Conservation (phyloP, 2,113 vertebrate genomes). For the Nannospalax galili region DNA sequence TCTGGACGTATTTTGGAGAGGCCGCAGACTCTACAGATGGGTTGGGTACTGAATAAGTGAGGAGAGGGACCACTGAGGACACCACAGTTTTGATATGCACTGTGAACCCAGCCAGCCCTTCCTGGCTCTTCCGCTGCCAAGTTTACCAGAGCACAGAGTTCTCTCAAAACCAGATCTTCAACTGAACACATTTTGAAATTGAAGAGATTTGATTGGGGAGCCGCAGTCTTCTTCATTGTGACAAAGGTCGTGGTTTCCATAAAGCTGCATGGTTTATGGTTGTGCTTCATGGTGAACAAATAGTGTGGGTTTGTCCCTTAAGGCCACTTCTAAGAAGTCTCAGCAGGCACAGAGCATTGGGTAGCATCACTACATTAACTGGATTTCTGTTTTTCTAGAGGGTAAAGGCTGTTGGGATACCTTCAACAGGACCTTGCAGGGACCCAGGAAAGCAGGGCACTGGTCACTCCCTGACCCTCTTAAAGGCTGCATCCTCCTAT, state of each 20-base stretch:
- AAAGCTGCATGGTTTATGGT: not conserved
- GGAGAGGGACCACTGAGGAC: not conserved
- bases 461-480: not conserved
- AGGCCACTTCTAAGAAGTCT: not conserved
- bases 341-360: not conserved
- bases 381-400: not conserved
- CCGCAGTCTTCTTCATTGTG: not conserved
- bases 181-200: not conserved
- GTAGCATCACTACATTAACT: not conserved
- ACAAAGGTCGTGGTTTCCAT: not conserved
- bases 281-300: not conserved
- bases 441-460: not conserved
- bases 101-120: not conserved
- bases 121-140: not conserved
- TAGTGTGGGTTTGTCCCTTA: not conserved
- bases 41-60: not conserved
- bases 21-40: not conserved
- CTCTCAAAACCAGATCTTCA: not conserved
- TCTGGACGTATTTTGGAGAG: not conserved
- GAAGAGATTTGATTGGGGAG: not conserved
- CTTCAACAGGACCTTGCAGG: not conserved
- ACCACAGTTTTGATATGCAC: not conserved
- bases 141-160: not conserved
- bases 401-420: not conserved
- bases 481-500: not conserved